These are phyloP conservation scores for Allygus modestus DNA, from an alignment of 2,888 invertebrate species.

Conservation along the genomic window DNA sequence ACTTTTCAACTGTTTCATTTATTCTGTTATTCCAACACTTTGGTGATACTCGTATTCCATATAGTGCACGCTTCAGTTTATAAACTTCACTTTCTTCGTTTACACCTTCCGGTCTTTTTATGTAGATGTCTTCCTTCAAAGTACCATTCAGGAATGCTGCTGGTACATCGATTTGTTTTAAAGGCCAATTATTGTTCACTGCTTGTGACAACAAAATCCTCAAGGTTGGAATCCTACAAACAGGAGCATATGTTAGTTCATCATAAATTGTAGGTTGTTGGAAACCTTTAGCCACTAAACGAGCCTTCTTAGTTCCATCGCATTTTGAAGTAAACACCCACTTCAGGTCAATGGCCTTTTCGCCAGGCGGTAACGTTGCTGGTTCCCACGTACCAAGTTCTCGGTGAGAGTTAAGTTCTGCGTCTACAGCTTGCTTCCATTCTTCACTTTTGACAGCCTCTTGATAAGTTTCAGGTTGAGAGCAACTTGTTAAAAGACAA, in stretches of 20 bases:
- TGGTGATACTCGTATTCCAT: conserved; percentile 59
- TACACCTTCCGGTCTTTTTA: conserved; percentile 61
- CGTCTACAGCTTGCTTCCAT: no score
- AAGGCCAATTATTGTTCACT: conserved; percentile 50
- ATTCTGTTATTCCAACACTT: conserved; percentile 62
- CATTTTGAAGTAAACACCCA: no score
- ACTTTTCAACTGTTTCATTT: conserved; percentile 45
- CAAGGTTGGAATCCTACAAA: conserved; percentile 57
- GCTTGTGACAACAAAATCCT: conserved; percentile 58
- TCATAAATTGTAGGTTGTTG: no score
- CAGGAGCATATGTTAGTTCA: conserved; percentile 8
- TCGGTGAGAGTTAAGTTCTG: no score
- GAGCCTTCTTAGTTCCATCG: no score
- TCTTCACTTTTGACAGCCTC: no score
- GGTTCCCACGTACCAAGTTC: no score
- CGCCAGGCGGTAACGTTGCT: no score
- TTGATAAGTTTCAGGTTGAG: no score
- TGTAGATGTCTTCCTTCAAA: conserved; percentile 51
- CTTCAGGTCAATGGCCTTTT: no score
- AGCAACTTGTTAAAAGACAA: no score
- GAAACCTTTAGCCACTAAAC: no score
- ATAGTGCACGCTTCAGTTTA: conserved; percentile 57
- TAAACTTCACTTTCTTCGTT: conserved; percentile 15
- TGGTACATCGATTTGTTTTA: conserved; percentile 62
- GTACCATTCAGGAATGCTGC: conserved; percentile 64